phyloP scores from a whole-genome alignment of 2,797 vertebrate species.

The Eospalax fontanierii region DNA sequence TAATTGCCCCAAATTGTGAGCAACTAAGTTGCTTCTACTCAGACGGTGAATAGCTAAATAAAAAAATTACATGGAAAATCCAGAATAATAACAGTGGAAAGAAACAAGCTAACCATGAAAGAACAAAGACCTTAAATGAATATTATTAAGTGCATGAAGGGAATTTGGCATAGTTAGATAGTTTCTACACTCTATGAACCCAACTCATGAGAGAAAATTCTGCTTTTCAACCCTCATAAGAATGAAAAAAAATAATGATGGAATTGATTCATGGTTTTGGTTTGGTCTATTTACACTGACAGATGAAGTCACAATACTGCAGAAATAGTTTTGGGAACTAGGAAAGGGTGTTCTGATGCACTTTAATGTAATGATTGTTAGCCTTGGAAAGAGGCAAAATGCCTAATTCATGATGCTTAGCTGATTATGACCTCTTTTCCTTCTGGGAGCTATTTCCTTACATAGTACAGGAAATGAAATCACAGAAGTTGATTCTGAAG shows the following conservation, averaged over 20 bases:
- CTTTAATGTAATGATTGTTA: constrained; percentile 52
- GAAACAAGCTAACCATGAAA: too few relatives aligned
- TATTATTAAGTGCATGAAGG: background rate
- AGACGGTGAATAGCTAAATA: background rate
- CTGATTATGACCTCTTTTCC: constrained; percentile 63
- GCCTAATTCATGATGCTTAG: constrained; percentile 41
- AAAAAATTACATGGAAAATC: background rate
- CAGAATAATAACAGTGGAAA: background rate
- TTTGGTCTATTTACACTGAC: background rate
- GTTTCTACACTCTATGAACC: background rate
- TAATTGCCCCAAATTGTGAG: background rate
- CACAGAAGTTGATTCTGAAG: constrained; percentile 30
- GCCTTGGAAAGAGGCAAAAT: constrained; percentile 57
- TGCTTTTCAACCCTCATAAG: too few relatives aligned
- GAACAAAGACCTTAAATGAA: background rate
- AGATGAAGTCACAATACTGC: background rate
- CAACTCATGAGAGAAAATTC: too few relatives aligned
- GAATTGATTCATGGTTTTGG: background rate
- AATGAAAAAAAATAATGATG: too few relatives aligned
- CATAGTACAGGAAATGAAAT: constrained; percentile 39
- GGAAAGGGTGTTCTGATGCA: background rate
- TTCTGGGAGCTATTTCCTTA: constrained; percentile 73
- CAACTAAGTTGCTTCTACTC: background rate
- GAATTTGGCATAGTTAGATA: background rate
- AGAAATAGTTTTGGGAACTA: background rate